Base-by-base conservation (phyloP, 2,888 invertebrate genomes). In the Tachina fera region DNA sequence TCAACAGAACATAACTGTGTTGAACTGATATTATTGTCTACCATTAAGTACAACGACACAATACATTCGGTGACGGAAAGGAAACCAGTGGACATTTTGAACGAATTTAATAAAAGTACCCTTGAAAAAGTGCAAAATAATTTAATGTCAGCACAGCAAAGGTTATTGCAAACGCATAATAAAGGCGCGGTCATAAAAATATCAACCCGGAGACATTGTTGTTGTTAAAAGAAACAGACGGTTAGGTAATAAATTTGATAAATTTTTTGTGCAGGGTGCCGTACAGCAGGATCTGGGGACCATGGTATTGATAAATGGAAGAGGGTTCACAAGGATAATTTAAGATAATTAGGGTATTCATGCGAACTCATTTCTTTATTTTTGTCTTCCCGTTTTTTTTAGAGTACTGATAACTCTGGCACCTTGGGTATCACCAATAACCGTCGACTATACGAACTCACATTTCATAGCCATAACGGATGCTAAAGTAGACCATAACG, bases 1-100 rank as follows among this genome's bases (percentile, higher is more conserved):
- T 49, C 77, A 84, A 49, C 78, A 81, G 45, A 58, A 78, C n/a
- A 72, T 80, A 56, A 43, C 3, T 1, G 11, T 11, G 47, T 47
- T 19, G 78, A 87, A 39, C 39, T 83, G 9, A 58, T 77, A n/a
- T 51, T 83, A 53, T 14, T 83, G 8, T 43, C 77, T 8, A 71
- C 83, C 3, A 51, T 78, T 9, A 79, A 71, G 61, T 79, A 84
- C 19, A 87, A 83, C 19, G 53, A 74, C 16, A 68, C 70, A 11
- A 75, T 81, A 14, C 85, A 80, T 31, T 83, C 87, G 2, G 67
- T 83, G 5, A 82, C 82, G 9, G 70, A 45, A 11, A 49, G 22
- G 10, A 81, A 74, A n/a, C 75, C 81, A 11, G 11, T 75, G 9
- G 51, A 70, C 16, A 41, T 81, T 10, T 47, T 47, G 51, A 76